phyloP scores from a whole-genome alignment of 2,888 invertebrate genomes.

The Charanyca ferruginea region DNA sequence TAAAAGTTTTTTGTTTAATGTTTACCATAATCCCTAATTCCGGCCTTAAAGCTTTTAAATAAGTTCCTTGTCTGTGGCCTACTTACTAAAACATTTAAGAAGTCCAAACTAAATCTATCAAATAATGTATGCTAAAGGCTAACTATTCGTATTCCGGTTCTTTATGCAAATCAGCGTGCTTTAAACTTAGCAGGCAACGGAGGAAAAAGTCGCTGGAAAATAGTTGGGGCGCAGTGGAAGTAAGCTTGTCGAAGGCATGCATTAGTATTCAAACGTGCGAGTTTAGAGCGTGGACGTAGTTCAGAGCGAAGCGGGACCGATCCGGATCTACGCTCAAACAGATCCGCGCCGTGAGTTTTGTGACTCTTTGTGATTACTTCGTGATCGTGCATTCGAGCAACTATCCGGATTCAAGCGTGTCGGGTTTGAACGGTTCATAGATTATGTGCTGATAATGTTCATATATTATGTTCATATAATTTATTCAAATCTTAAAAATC shows the following conservation, averaged over 20 bases:
- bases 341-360: background rate
- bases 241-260: constrained; percentile 19
- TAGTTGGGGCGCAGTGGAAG: constrained; percentile 17
- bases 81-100: constrained; percentile 16
- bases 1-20: no score
- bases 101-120: constrained; percentile 18
- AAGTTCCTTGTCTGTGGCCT: background rate
- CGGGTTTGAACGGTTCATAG: no score
- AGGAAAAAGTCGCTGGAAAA: constrained; percentile 5
- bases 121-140: constrained; percentile 25
- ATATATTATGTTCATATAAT: no score
- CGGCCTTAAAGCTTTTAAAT: background rate
- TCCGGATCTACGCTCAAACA: background rate
- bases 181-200: constrained; percentile 19
- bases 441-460: background rate
- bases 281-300: background rate
- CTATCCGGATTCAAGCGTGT: background rate
- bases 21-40: no score
- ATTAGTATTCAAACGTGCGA: constrained; percentile 46
- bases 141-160: constrained; percentile 24
- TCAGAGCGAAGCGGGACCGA: background rate
- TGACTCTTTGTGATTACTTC: constrained; percentile 5
- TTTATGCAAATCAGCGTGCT: constrained; percentile 36
- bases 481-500: no score
- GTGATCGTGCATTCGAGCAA: background rate